Conservation (phyloP, 2,888 invertebrate species). For the Teinopalpus imperialis region DNA sequence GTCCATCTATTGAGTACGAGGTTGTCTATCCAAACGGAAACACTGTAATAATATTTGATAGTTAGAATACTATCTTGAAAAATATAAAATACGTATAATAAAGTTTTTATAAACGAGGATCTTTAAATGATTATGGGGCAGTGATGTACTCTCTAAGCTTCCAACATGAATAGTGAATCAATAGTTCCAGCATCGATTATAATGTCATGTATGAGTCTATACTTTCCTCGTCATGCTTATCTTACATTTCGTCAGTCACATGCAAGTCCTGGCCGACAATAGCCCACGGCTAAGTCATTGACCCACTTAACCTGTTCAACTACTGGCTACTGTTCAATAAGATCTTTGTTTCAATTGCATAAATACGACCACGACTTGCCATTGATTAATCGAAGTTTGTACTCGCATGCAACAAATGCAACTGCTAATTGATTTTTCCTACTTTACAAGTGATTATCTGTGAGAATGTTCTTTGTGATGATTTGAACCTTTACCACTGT, state of each 20-base stretch:
- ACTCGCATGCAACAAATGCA: constrained; percentile 13
- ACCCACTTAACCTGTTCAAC: constrained; percentile 25
- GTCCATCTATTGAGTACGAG: too few species aligned
- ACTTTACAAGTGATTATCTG: too few species aligned
- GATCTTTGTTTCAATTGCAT: constrained; percentile 24
- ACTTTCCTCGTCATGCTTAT: constrained; percentile 5
- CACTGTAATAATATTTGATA: too few species aligned
- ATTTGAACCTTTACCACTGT: too few species aligned
- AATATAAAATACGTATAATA: too few species aligned
- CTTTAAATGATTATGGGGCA: neutral
- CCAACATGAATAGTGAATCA: neutral
- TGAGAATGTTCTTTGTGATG: too few species aligned
- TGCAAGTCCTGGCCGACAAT: constrained; percentile 14
- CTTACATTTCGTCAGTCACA: constrained; percentile 18
- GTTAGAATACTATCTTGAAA: too few species aligned
- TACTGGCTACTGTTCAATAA: constrained; percentile 24
- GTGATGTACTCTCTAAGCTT: neutral
- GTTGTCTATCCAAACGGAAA: too few species aligned
- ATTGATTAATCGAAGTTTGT: constrained; percentile 25
- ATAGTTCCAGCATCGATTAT: constrained; percentile 5
- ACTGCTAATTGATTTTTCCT: neutral
- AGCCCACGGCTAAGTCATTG: constrained; percentile 19
- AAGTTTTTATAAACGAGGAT: too few species aligned
- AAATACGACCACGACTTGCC: constrained; percentile 10
- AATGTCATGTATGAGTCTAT: constrained; percentile 5